A percentile compares a stretch with the other conserved stretches of the same genome.
phyloP scores from a whole-genome alignment of 2,888 invertebrate genomes.

The Meandrusa payeni region DNA sequence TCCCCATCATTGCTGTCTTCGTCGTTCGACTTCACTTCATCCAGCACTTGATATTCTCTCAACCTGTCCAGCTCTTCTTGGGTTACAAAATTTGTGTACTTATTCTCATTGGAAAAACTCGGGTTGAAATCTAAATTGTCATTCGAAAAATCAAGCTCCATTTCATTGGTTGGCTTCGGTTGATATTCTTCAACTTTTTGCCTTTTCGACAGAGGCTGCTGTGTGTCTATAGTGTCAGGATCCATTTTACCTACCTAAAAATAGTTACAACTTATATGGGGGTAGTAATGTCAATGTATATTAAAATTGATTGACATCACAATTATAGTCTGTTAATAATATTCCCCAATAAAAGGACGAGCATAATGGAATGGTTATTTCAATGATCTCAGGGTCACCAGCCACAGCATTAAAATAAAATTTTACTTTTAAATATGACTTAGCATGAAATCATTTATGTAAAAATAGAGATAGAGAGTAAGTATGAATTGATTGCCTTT shows the following conservation, averaged over 20 bases:
- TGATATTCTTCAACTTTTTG: slow-evolving; percentile 29
- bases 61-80: slow-evolving; percentile 57
- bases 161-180: slow-evolving; percentile 1
- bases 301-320: too few species aligned
- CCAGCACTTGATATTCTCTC: slow-evolving; percentile 65
- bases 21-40: slow-evolving; percentile 68
- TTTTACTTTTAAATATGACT: too few species aligned
- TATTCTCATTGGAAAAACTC: too few species aligned
- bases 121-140: slow-evolving; percentile 30
- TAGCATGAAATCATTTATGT: too few species aligned
- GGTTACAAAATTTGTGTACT: slow-evolving; percentile 47
- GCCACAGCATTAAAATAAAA: too few species aligned
- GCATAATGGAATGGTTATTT: too few species aligned
- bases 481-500: too few species aligned
- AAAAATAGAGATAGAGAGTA: too few species aligned
- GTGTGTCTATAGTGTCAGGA: slow-evolving; percentile 23
- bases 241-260: slow-evolving; percentile 25
- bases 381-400: too few species aligned
- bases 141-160: slow-evolving; percentile 30
- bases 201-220: slow-evolving; percentile 44
- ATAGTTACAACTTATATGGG: slow-evolving; percentile 18
- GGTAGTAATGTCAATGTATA: not conserved
- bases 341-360: too few species aligned
- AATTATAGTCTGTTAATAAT: too few species aligned
- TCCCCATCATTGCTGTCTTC: slow-evolving; percentile 66